A percentile compares a stretch with the other conserved stretches of the same genome.
phyloP scores from a whole-genome alignment of 1,140 invertebrate genomes.

The Cydia pomonella region DNA sequence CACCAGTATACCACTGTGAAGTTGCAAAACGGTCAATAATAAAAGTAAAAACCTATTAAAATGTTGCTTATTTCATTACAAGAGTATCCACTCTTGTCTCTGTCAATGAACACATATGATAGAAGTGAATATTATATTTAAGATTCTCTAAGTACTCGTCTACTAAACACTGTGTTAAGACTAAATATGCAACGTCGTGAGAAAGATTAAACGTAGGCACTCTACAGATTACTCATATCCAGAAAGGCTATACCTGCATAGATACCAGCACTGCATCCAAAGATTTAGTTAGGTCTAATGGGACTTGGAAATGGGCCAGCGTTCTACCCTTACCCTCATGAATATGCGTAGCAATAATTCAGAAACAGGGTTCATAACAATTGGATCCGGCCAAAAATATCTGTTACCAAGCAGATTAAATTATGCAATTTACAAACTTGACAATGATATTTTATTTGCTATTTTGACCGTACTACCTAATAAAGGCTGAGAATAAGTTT shows the following conservation, averaged over 20 bases:
- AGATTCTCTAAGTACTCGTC: background rate
- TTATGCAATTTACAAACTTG: too few species aligned
- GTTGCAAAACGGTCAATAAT: too few species aligned
- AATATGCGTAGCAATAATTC: slow-evolving; percentile 5
- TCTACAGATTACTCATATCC: background rate
- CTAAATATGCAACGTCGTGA: background rate
- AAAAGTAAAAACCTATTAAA: too few species aligned
- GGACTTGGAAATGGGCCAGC: slow-evolving; percentile 12
- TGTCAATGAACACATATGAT: background rate
- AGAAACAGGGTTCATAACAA: slow-evolving; percentile 10
- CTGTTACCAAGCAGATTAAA: slow-evolving; percentile 5
- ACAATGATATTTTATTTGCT: too few species aligned
- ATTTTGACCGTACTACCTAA: too few species aligned
- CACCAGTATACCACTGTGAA: background rate
- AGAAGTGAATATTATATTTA: background rate
- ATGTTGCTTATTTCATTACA: too few species aligned
- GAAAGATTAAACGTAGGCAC: background rate
- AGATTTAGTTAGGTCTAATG: slow-evolving; percentile 10
- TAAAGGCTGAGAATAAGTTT: too few species aligned
- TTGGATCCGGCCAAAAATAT: background rate
- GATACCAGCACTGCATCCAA: background rate
- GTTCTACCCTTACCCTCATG: background rate
- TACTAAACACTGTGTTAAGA: background rate
- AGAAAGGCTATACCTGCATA: background rate
- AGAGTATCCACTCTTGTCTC: too few species aligned